phyloP scores from a whole-genome alignment of 2,797 vertebrate species.

The Xenentodon cancila region DNA sequence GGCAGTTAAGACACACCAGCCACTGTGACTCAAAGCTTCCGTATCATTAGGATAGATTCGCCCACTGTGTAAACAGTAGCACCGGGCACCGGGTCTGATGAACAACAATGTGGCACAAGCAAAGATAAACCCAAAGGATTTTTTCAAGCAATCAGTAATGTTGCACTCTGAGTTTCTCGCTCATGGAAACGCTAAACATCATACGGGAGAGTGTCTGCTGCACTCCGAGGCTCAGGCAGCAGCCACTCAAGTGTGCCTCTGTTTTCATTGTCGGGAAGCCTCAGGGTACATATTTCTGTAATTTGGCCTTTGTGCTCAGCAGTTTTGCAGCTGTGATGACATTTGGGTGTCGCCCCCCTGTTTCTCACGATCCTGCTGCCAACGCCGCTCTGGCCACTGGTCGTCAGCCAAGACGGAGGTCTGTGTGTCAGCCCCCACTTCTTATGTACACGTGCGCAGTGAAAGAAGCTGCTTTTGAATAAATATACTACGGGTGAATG shows the following conservation, averaged over 20 bases:
- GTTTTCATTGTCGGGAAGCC: conserved; percentile 86
- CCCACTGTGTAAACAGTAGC: conserved; percentile 26
- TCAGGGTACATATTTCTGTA: conserved; percentile 91
- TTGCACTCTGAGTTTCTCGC: conserved; percentile 70
- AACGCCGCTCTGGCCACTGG: conserved; percentile 83
- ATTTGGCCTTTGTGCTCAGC: conserved; percentile 92
- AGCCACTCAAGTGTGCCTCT: conserved; percentile 82
- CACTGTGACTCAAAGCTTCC: conserved; percentile 39
- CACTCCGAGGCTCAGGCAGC: conserved; percentile 62
- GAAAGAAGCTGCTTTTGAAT: conserved; percentile 74
- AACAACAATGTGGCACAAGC: conserved; percentile 48
- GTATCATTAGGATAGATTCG: conserved; percentile 24
- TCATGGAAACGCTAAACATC: conserved; percentile 74
- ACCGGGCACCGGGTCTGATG: conserved; percentile 31
- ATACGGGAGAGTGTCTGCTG: conserved; percentile 74
- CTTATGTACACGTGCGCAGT: conserved; percentile 76
- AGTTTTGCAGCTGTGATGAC: conserved; percentile 95
- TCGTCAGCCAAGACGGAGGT: conserved; percentile 85
- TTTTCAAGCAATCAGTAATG: conserved; percentile 62
- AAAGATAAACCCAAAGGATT: conserved; percentile 42
- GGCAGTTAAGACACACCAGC: conserved; percentile 22
- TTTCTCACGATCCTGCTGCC: conserved; percentile 93
- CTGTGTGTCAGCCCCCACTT: conserved; percentile 79
- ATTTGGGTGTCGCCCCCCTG: conserved; percentile 91
- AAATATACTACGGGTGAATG: conserved; percentile 71